A percentile compares a stretch with the other conserved stretches of the same genome.
These are phyloP conservation scores for Apodemia zela DNA, from an alignment of 2,888 invertebrate genomes.

Conservation along the genomic window DNA sequence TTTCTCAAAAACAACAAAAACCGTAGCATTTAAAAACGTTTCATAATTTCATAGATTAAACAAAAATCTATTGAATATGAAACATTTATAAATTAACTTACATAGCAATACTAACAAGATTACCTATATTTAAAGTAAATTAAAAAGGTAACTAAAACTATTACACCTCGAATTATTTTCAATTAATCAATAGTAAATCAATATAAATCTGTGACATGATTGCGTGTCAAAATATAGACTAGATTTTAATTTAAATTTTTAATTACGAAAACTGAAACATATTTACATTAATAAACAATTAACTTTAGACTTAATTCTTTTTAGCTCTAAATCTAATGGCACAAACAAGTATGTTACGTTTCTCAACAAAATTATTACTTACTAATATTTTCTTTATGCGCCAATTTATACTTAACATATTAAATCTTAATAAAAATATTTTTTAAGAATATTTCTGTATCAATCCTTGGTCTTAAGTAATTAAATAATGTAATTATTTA, in stretches of 20 bases:
- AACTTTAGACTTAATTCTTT: not conserved
- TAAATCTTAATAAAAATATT: too few species aligned
- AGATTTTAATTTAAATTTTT: not conserved
- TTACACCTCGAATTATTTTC: not conserved
- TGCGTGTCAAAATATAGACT: slow-evolving; percentile 4
- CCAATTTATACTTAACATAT: too few species aligned
- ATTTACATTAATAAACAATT: slow-evolving; percentile 2
- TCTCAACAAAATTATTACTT: too few species aligned
- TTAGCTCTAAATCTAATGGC: not conserved
- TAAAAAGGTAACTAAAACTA: slow-evolving; percentile 39
- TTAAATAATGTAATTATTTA: too few species aligned
- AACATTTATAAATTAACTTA: slow-evolving; percentile 76
- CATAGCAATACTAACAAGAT: slow-evolving; percentile 27
- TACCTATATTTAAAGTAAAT: slow-evolving; percentile 42
- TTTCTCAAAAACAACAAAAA: not conserved
- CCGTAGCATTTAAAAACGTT: not conserved
- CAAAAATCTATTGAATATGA: slow-evolving; percentile 43
- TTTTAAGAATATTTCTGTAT: too few species aligned
- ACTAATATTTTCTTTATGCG: too few species aligned
- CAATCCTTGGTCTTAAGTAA: too few species aligned
- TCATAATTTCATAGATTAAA: slow-evolving; percentile 7
- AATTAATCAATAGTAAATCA: not conserved
- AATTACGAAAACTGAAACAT: not conserved
- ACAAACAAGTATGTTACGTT: not conserved
- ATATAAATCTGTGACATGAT: not conserved